phyloP scores from a whole-genome alignment of 2,888 invertebrate species.

The Stenurella melanura region DNA sequence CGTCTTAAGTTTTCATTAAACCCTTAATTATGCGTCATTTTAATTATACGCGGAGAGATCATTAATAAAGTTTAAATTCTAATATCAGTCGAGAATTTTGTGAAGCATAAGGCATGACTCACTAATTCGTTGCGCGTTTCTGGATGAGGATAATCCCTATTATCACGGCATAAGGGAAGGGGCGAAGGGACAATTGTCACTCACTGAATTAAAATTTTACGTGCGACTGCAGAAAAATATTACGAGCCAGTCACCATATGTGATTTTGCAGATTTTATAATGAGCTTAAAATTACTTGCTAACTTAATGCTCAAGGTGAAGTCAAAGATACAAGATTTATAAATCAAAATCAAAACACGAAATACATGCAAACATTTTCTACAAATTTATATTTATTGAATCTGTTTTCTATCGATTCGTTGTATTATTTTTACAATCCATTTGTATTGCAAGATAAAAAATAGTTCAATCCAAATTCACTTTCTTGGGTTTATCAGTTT shows the following conservation, averaged over 20 bases:
- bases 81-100: conserved; percentile 30
- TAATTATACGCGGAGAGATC: conserved; percentile 17
- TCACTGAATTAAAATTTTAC: conserved; percentile 25
- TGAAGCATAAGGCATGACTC: conserved; percentile 26
- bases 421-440: no score
- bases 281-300: neutral
- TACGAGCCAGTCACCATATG: neutral
- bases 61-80: conserved; percentile 38
- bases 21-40: conserved; percentile 25
- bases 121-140: conserved; percentile 28
- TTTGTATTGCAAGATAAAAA: no score
- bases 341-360: no score
- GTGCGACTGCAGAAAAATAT: neutral
- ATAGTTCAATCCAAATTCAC: no score
- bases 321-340: no score
- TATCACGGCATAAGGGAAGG: neutral
- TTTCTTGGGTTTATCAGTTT: no score
- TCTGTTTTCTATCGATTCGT: no score
- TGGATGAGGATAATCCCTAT: conserved; percentile 15
- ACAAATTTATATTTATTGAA: no score
- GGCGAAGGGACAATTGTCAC: neutral
- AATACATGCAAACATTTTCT: no score
- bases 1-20: conserved; percentile 19
- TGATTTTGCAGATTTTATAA: neutral
- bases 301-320: no score